Percentiles rank a stretch among this genome's conserved stretches.
Conservation (phyloP, 2,797 vertebrate genomes). For the Carcharodon carcharias region DNA sequence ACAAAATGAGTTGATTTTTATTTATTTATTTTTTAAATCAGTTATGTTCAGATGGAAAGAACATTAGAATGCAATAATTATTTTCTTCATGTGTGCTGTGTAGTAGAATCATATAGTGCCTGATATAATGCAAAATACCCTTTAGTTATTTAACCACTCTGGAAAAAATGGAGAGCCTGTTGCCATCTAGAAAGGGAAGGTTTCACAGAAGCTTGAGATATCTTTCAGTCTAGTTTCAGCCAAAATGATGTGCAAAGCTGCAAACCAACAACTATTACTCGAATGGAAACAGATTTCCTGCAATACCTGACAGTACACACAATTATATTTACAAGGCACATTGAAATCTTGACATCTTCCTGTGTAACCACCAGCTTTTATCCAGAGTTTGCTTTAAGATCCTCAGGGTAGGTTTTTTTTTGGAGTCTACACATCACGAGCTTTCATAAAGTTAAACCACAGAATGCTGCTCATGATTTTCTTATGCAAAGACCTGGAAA, state of each 20-base stretch:
- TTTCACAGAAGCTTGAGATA: background rate
- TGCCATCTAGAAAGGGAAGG: background rate
- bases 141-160: background rate
- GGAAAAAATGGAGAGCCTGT: background rate
- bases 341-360: background rate
- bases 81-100: background rate
- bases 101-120: background rate
- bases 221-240: background rate
- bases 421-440: too few species aligned
- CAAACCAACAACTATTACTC: background rate
- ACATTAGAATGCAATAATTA: background rate
- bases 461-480: background rate
- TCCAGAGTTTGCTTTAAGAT: background rate
- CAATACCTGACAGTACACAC: background rate
- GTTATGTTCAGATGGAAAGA: background rate
- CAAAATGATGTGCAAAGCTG: background rate
- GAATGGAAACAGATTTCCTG: background rate
- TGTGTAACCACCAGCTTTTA: background rate
- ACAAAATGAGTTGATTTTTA: background rate
- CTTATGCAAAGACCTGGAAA: background rate
- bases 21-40: background rate
- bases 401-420: background rate
- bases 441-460: background rate
- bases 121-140: background rate
- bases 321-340: background rate